phyloP scores from a whole-genome alignment of 2,888 invertebrate species.

The Cheilosia grossa region DNA sequence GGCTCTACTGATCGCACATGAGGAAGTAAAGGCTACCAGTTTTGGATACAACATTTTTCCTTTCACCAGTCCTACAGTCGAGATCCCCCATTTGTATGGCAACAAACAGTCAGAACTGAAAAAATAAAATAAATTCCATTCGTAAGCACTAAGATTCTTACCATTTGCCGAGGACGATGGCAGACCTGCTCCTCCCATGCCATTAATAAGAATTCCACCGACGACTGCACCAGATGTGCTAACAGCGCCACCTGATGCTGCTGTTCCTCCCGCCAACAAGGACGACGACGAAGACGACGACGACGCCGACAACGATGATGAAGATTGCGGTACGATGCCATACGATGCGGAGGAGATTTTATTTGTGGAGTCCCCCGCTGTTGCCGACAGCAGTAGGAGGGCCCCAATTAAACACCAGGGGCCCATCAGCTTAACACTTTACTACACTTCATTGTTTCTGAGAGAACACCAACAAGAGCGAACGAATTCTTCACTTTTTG shows the following conservation, averaged over 20 bases:
- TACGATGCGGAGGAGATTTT: slow-evolving; percentile 77
- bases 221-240: slow-evolving; percentile 50
- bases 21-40: no score
- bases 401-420: slow-evolving; percentile 83
- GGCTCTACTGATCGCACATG: no score
- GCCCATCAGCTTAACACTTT: slow-evolving; percentile 83
- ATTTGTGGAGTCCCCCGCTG: slow-evolving; percentile 83
- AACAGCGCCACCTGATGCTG: slow-evolving; percentile 74
- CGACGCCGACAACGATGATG: slow-evolving; percentile 76
- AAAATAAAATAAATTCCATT: neutral
- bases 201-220: slow-evolving; percentile 62
- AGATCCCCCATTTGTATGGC: no score
- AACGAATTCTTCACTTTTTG: slow-evolving; percentile 71
- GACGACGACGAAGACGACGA: slow-evolving; percentile 66
- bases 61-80: no score
- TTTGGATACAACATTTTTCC: no score
- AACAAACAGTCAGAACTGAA: neutral
- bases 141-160: slow-evolving; percentile 44
- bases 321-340: slow-evolving; percentile 79
- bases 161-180: slow-evolving; percentile 69
- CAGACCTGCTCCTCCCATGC: slow-evolving; percentile 56
- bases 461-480: slow-evolving; percentile 55
- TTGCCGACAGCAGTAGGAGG: slow-evolving; percentile 83
- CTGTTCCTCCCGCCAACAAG: slow-evolving; percentile 77
- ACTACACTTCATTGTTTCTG: slow-evolving; percentile 76